Conservation (phyloP, 2,797 vertebrate genomes). For the Eulemur coronatus region DNA sequence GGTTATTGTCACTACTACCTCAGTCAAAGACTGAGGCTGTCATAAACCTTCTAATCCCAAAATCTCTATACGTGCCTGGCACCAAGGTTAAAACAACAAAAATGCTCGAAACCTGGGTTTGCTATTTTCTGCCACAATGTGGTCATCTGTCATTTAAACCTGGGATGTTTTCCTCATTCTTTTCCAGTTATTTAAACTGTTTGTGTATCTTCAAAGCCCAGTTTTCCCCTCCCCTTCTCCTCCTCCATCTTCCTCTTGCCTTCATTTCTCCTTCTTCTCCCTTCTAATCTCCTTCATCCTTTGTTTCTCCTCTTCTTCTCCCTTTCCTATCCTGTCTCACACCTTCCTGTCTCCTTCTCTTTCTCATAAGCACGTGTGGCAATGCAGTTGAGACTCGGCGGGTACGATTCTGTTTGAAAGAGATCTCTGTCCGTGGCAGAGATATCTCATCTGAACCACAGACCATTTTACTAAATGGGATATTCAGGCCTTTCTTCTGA, state of each 20-base stretch:
- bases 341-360: background rate
- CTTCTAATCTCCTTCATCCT: background rate
- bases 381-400: background rate
- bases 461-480: no score
- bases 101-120: background rate
- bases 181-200: background rate
- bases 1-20: fast-evolving
- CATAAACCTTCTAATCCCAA: background rate
- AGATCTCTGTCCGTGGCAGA: background rate
- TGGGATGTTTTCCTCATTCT: background rate
- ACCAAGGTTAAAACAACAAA: background rate
- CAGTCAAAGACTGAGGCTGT: background rate
- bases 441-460: background rate
- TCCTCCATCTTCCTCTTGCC: background rate
- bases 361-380: fast-evolving
- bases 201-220: background rate
- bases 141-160: background rate
- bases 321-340: no score
- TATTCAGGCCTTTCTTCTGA: background rate
- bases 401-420: background rate
- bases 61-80: background rate
- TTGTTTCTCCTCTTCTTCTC: background rate
- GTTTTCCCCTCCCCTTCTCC: no score
- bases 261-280: background rate
- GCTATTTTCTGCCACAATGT: background rate